These are phyloP conservation scores for Parasteatoda tepidariorum DNA, from an alignment of 1,140 invertebrate genomes.

Conservation along the genomic window DNA sequence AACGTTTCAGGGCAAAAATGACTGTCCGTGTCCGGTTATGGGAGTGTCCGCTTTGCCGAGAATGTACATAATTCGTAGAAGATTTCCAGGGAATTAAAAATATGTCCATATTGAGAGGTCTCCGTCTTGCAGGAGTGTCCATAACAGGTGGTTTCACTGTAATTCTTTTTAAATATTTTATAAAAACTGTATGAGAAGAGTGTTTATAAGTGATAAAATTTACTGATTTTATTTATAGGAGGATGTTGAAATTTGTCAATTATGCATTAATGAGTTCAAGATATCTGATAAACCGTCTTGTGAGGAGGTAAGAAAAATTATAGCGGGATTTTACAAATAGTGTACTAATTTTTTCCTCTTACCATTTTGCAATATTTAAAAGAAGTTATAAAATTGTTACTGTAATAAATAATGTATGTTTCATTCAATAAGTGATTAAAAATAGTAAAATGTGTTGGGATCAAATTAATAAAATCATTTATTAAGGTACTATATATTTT, in stretches of 20 bases:
- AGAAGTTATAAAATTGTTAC: not conserved
- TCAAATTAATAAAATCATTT: not conserved
- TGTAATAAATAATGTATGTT: not conserved
- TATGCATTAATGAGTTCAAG: slow-evolving; percentile 26
- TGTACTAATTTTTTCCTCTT: not conserved
- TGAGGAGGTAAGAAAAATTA: slow-evolving; percentile 31
- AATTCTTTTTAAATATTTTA: no score
- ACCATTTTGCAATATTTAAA: not conserved
- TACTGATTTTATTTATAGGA: slow-evolving; percentile 22
- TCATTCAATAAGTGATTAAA: not conserved
- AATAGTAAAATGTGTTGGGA: not conserved
- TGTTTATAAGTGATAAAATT: no score
- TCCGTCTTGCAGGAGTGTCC: no score
- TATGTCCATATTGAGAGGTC: no score
- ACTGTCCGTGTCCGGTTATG: no score
- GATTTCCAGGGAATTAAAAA: no score
- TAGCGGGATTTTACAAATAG: not conserved
- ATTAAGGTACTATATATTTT: not conserved
- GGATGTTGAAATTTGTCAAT: slow-evolving; percentile 41
- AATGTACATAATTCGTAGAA: no score
- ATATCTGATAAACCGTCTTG: slow-evolving; percentile 54
- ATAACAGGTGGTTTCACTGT: no score
- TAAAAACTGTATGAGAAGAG: no score
- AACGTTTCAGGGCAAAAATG: no score
- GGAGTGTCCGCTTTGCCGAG: no score